These are phyloP conservation scores for Rhagium mordax DNA, from an alignment of 2,888 invertebrate genomes.

Conservation along the genomic window DNA sequence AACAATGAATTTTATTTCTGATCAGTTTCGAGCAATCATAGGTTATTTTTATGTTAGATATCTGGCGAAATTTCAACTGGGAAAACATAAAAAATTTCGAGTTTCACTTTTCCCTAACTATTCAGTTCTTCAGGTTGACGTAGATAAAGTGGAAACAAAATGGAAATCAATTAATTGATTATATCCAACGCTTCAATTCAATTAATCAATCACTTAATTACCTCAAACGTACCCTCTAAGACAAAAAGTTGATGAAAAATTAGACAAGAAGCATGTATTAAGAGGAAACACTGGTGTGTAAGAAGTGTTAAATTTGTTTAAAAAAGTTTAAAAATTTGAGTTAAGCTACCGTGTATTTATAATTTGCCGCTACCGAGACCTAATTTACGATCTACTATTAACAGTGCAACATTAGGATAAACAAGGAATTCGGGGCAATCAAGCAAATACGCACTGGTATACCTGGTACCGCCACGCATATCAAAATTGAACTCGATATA, in stretches of 20 bases:
- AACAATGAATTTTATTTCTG: too few relatives aligned
- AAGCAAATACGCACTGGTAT: conserved; percentile 19
- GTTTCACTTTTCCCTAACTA: background rate
- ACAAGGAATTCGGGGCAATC: conserved; percentile 19
- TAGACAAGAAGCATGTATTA: background rate
- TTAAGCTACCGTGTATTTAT: conserved; percentile 12
- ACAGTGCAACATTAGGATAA: background rate
- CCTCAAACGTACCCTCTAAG: conserved; percentile 3
- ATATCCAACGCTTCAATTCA: conserved; percentile 23
- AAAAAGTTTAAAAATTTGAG: background rate
- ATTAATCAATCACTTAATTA: conserved; percentile 33
- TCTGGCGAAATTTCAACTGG: too few relatives aligned
- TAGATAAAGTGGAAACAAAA: background rate
- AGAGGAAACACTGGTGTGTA: background rate
- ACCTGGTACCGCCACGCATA: conserved; percentile 34
- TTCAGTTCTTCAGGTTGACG: background rate
- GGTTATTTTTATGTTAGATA: too few relatives aligned
- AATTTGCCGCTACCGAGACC: conserved; percentile 4
- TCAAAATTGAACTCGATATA: conserved; percentile 29
- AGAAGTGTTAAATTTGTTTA: conserved; percentile 2
- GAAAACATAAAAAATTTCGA: too few relatives aligned
- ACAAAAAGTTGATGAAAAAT: conserved; percentile 13
- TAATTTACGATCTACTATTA: conserved; percentile 19
- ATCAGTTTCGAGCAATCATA: too few relatives aligned
- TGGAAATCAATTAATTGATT: conserved; percentile 31